Base-by-base conservation (phyloP, 53 echinoderm and acorn worm genomes). In the Hippasteria phrygiana region DNA sequence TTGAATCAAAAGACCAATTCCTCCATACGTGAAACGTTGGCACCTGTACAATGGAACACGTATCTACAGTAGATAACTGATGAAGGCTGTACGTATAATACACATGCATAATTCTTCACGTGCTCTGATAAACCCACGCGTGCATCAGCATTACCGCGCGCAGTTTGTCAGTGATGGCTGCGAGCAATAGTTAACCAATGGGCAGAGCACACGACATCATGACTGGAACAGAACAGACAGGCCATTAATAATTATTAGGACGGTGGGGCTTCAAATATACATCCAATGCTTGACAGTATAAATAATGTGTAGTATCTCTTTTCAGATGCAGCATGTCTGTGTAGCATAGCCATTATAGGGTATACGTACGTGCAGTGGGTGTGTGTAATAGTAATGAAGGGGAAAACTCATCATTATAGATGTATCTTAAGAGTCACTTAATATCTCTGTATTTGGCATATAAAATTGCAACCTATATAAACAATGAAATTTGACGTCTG, bases 151-250 rank as follows among this genome's bases (percentile, higher is more conserved):
- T 14, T 33, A 33, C 33, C 34, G 34, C 10, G 59, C 59, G 8
- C 59, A 59, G 26, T 51, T 6, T 51, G 51, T 17, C 20, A 17
- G 51, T 51, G 51, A 8, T 51, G 20, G 48, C n/a, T 2, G 74
- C 29, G 1, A 28, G 43, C 48, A 47, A 1, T 35, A 33, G 69
- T 12, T 47, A 79, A 35, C 79, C 79, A 79, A 79, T 79, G 62
- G 79, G 79, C 56, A 12, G 9, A 5, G 62, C 28, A 55, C 79
- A 79, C 79, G 79, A n/a, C 14, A 37, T 10, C 42, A 40, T n/a
- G 5, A 50, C 27, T 16, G 48, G 3, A 2, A 75, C 17, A 77
- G n/a, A 33, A 55, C 18, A 79, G 22, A 26, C 26, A 14, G 26
- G 7, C 59, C 26, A 59, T 59, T 59, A 59, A 54, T 54, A 54